Evolutionary conservation across 2,888 invertebrate genomes (phyloP).

Genomic region (Agapostemon virescens): DNA sequence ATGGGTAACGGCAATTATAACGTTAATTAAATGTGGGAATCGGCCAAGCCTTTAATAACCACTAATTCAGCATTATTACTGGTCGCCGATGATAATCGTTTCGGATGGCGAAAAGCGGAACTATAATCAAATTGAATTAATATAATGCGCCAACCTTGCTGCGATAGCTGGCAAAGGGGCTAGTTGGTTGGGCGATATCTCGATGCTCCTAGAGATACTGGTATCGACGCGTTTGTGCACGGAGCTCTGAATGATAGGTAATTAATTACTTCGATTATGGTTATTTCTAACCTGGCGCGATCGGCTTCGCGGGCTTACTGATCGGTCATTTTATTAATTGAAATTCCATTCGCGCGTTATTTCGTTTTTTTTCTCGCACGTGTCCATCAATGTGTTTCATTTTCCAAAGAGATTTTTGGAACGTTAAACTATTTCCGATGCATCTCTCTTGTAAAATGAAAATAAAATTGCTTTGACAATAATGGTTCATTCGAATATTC

Average conservation of each 20-base stretch:
- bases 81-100: constrained; percentile 30
- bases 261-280: constrained; percentile 65
- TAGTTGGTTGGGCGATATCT: constrained; percentile 20
- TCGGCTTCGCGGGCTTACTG: constrained; percentile 10
- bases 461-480: not conserved
- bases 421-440: not conserved
- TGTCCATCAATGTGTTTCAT: not conserved
- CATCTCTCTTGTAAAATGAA: not conserved
- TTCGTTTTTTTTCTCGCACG: not conserved
- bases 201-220: constrained; percentile 23
- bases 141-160: constrained; percentile 28
- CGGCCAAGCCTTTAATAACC: constrained; percentile 31
- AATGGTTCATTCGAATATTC: not conserved
- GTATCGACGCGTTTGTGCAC: constrained; percentile 22
- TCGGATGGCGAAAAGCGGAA: constrained; percentile 23
- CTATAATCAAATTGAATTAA: constrained; percentile 56
- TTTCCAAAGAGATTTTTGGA: not conserved
- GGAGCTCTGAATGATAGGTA: constrained; percentile 31
- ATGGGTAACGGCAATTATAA: not conserved
- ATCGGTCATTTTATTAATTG: constrained; percentile 57
- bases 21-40: constrained; percentile 41
- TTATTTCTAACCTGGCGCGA: constrained; percentile 38
- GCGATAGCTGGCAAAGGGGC: not conserved
- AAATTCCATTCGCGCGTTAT: constrained; percentile 39
- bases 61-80: constrained; percentile 42